A percentile compares a stretch with the other conserved stretches of the same genome.
phyloP scores from a whole-genome alignment of 1,140 invertebrate genomes.

The Drosophila gunungcola region DNA sequence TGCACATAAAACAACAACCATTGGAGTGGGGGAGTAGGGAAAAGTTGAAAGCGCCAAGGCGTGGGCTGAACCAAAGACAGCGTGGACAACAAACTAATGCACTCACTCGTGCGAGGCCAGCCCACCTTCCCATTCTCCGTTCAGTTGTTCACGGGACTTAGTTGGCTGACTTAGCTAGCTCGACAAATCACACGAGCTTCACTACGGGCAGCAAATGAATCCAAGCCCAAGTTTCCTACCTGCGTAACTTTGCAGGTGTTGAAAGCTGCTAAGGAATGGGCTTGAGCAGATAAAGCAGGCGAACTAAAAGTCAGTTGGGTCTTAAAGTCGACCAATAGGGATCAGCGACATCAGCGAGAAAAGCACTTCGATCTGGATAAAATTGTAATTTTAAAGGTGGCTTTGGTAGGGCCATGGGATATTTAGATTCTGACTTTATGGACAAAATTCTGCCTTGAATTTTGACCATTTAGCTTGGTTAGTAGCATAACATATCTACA shows the following conservation, averaged over 20 bases:
- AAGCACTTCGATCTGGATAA: not conserved
- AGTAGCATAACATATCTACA: too few relatives aligned
- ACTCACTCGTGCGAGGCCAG: constrained; percentile 22
- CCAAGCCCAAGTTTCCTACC: constrained; percentile 5
- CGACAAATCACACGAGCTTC: constrained; percentile 51
- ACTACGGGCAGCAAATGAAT: constrained; percentile 11
- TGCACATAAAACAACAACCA: constrained; percentile 50
- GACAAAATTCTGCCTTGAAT: too few relatives aligned
- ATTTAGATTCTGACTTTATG: too few relatives aligned
- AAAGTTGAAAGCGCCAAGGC: not conserved
- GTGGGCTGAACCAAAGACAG: constrained; percentile 7
- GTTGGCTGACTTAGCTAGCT: constrained; percentile 11
- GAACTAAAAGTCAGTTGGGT: not conserved
- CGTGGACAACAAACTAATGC: constrained; percentile 42
- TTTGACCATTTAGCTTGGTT: too few relatives aligned
- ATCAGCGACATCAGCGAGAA: not conserved
- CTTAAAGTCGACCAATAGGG: not conserved
- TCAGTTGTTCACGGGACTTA: constrained; percentile 9
- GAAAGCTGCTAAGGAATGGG: constrained; percentile 7
- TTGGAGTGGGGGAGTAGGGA: not conserved
- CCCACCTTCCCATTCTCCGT: constrained; percentile 7
- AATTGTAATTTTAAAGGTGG: too few relatives aligned
- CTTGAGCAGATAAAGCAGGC: constrained; percentile 2
- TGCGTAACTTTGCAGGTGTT: constrained; percentile 11
- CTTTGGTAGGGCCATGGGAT: too few relatives aligned